Base-by-base conservation (phyloP, 2,113 vertebrate genomes). In the Zosterops lateralis region DNA sequence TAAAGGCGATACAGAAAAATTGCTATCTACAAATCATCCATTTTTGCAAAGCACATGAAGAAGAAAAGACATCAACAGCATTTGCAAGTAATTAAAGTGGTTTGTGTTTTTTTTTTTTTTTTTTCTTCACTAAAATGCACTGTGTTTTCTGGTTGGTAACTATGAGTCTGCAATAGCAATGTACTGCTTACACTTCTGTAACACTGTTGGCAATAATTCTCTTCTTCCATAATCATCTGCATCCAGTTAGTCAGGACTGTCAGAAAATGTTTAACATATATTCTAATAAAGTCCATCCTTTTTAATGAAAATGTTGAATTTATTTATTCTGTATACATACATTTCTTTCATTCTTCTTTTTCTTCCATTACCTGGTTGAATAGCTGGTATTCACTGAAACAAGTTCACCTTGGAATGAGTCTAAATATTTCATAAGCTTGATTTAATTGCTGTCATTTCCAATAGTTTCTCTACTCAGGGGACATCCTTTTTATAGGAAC, bases 351-450 rank as follows among this genome's bases (percentile, higher is more conserved):
- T 2, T 72, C 7, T 62, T 89, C 38, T 89, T 16, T 65, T 93
- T 84, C 56, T 90, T 70, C 50, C 10, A 57, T 29, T 71, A 51
- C 22, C 12, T 90, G 26, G 3, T 76, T 11, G 71, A 89, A 71
- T 48, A 81, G 28, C 28, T 53, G 67, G 83, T 88, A 84, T 21
- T 90, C 44, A 36, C 29, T 83, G 80, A 91, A 90, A 94, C 6
- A 74, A 94, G 92, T 76, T 92, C 85, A 70, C 48, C 87, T 96
- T 96, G 62, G 51, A 93, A 87, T 53, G 42, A 81, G 24, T 57
- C 25, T 93, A 96, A 96, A 97, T 97, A 96, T 96, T 96, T 96
- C 85, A 97, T 89, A 90, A 96, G 45, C 40, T 90, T 95, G 78
- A 93, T 96, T 97, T 97, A 96, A 97, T 96, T 96, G 75, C 58